Evolutionary conservation across 1,140 invertebrate species (phyloP).

Genomic region (Varroa destructor): DNA sequence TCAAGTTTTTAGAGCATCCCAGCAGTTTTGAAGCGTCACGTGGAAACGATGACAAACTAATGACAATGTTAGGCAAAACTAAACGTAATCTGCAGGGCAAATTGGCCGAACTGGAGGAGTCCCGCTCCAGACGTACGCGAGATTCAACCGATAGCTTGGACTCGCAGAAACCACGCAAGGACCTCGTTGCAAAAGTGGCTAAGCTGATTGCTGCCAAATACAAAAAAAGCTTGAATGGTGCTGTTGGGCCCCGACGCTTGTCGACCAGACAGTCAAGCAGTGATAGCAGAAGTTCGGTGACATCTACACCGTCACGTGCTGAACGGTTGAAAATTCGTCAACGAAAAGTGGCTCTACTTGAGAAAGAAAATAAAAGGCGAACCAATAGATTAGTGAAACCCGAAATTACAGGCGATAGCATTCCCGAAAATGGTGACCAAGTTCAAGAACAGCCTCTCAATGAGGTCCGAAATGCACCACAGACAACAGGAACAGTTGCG

Average conservation of each 20-base stretch:
- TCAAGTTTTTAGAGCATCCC: conserved; percentile 22
- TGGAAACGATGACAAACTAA: neutral
- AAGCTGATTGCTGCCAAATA: conserved; percentile 28
- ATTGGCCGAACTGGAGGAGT: neutral
- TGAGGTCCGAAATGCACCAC: too few species aligned
- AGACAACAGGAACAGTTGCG: neutral
- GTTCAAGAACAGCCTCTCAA: too few species aligned
- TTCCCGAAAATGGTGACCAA: too few species aligned
- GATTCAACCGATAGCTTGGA: conserved; percentile 13
- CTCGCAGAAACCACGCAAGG: conserved; percentile 5
- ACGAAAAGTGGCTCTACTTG: conserved; percentile 1
- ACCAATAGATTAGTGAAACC: too few species aligned
- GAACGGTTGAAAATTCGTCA: conserved; percentile 14
- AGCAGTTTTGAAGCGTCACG: neutral
- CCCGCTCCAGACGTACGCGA: neutral
- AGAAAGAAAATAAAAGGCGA: conserved; percentile 21
- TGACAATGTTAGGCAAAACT: neutral
- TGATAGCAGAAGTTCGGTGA: conserved; percentile 4
- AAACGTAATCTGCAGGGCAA: conserved; percentile 23
- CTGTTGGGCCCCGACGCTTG: neutral
- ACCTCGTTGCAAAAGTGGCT: conserved; percentile 6
- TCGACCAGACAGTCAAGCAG: conserved; percentile 16
- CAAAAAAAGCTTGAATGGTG: conserved; percentile 11
- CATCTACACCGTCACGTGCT: neutral
- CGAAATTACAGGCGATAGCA: too few species aligned